Conservation (phyloP, 2,888 invertebrate species). For the Clitarchus hookeri region DNA sequence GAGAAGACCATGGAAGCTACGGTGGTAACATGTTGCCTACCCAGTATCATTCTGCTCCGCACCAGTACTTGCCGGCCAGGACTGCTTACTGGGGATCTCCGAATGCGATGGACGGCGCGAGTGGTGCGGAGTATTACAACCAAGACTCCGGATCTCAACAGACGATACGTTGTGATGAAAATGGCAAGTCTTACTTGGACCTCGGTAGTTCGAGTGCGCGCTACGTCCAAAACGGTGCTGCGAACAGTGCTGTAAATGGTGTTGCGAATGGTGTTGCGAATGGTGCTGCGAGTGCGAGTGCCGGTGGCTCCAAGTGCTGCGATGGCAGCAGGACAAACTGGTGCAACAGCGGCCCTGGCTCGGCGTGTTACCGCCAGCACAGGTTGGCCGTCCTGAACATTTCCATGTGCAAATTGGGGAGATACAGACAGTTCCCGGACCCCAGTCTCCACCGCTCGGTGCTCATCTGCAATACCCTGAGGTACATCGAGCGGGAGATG, state of each 20-base stretch:
- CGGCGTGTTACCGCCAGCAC: slow-evolving; percentile 77
- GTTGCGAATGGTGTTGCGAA: slow-evolving; percentile 27
- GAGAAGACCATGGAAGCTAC: slow-evolving; percentile 34
- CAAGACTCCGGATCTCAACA: slow-evolving; percentile 62
- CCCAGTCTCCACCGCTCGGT: slow-evolving; percentile 88
- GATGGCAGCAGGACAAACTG: slow-evolving; percentile 74
- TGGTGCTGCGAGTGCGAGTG: slow-evolving; percentile 11
- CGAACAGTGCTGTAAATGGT: slow-evolving; percentile 27
- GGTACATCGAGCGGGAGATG: slow-evolving; percentile 88
- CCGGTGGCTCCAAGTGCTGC: slow-evolving; percentile 61
- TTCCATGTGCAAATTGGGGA: slow-evolving; percentile 88
- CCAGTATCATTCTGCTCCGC: slow-evolving; percentile 37
- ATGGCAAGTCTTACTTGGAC: slow-evolving; percentile 88
- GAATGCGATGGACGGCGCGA: slow-evolving; percentile 46
- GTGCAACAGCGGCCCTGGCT: slow-evolving; percentile 69
- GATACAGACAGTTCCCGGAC: slow-evolving; percentile 86
- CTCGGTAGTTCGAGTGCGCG: slow-evolving; percentile 66
- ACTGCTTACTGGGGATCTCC: slow-evolving; percentile 47
- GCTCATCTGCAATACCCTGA: slow-evolving; percentile 89
- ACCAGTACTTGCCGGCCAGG: slow-evolving; percentile 54
- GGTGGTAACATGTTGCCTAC: slow-evolving; percentile 30
- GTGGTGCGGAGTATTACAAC: slow-evolving; percentile 49
- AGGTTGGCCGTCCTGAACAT: slow-evolving; percentile 88
- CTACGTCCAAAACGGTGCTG: slow-evolving; percentile 38
- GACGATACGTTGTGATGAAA: slow-evolving; percentile 85